Evolutionary conservation across 2,888 invertebrate genomes (phyloP), one percentile per base, ranked within the genome.

Genomic region (Rhagophthalmus giganteus): DNA sequence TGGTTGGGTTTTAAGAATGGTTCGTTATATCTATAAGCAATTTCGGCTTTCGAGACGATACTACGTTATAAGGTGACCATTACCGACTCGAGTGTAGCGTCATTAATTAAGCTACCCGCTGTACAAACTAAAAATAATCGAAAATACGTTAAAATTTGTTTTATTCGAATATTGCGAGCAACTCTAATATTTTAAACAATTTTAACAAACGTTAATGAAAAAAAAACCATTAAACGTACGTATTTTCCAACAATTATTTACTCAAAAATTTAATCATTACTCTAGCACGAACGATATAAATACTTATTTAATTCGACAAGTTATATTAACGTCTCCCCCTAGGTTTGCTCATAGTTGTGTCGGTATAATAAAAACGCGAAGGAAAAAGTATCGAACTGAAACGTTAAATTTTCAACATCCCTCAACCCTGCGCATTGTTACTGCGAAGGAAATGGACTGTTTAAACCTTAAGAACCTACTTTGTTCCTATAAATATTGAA

Each of bases 401-500:
- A 41, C 25, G 40, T 41, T 41, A 41, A 41, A 41, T 30, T 41
- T 41, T 41, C 32, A 41, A 16, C 28, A 39, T 38, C 10, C 11
- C 7, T 31, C 32, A 34, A 34, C 24, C 39, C 14, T 14, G 25
- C 26, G 24, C 38, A 46, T 46, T 39, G 46, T 46, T 46, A 33
- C 40, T 41, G 40, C 12, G 32, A 32, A 41, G 40, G 16, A 41
- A 41, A 41, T 41, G 40, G 40, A 45, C 31, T 45, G 35, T 37
- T 31, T 26, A 34, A 48, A 30, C 41, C 35, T 30, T 41, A 42
- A 49, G 42, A 37, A 42, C 49, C 48, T 34, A 40, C 48, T 35
- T 37, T 48, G 34, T 34, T 37, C 49, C 31, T 28, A 48, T 50
- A 44, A 50, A 50, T 42, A 51, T 34, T 38, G 40, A 40, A 51